Base-by-base conservation (phyloP, 2,113 vertebrate species). In the Tragelaphus scriptus region DNA sequence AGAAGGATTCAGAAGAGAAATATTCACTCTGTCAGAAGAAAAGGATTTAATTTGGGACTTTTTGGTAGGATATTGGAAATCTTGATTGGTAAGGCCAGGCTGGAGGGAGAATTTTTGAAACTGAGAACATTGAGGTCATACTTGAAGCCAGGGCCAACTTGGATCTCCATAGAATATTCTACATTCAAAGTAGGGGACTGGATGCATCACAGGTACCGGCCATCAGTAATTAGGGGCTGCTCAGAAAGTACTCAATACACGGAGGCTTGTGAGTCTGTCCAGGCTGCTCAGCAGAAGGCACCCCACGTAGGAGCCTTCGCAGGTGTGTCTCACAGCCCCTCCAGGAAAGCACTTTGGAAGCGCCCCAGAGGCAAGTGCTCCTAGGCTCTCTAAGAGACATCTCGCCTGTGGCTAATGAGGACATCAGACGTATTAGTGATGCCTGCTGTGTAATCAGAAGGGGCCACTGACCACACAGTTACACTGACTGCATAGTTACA, bases 331-430 rank as follows among this genome's bases (percentile, higher is more conserved):
- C 44, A 4, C 5, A 2, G 36, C 25, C 19, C 4, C 12, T 12
- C 16, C 8, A 15, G 13, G 26, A 30, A 17, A 36, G 36, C 10
- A 0, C 17, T 51, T 47, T 44, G 61, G 44, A 47, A 26, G 68
- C 49, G 80, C 77, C 47, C 5, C 2, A 32, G 82, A 28, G 19
- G 6, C 5, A 9, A 16, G 26, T 32, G 25, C 47, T 44, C 36
- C 3, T 0, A 6, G 26, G 3, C 17, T 75, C n/a, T 0, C 19
- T 8, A 2, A 58, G 63, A 91, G 56, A 44, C 51, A 3, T 23
- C 68, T 47, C 53, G n/a, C 44, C 61, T 47, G 71, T 40, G 6
- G 49, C 91, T 68, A 30, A 1, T 80, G 30, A n/a, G 51, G n/a
- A 47, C 14, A 4, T 23, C 15, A 68, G 36, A 25, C 2, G 8